These are phyloP conservation scores for Acropora tenuis DNA, from an alignment of 64 coral and sea anemone genomes.

Conservation along the genomic window DNA sequence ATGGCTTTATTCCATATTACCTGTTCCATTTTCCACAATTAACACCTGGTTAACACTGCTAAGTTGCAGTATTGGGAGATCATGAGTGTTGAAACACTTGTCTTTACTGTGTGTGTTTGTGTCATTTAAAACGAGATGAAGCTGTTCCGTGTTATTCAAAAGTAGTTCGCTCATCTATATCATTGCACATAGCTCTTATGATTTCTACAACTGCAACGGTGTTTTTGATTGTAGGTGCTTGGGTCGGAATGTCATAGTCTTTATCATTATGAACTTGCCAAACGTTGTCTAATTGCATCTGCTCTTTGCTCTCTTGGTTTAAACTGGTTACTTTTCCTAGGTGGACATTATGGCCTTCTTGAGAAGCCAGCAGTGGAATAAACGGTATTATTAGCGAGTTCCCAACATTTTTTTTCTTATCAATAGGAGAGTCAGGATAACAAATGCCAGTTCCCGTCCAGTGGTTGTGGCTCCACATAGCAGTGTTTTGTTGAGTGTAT, in stretches of 20 bases:
- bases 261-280: not conserved
- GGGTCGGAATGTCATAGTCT: not conserved
- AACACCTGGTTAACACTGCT: not conserved
- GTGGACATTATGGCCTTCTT: not conserved
- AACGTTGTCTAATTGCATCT: slow-evolving; percentile 7
- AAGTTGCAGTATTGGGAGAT: slow-evolving; percentile 17
- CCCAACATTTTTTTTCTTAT: not conserved
- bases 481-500: slow-evolving; percentile 4
- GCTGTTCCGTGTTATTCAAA: not conserved
- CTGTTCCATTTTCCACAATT: not conserved
- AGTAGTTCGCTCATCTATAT: not conserved
- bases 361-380: not conserved
- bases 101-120: slow-evolving; percentile 18
- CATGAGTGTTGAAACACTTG: not conserved
- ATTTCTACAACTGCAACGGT: not conserved
- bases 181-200: not conserved
- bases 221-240: not conserved
- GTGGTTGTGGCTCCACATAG: not conserved
- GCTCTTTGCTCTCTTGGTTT: not conserved
- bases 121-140: slow-evolving; percentile 3
- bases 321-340: not conserved
- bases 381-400: slow-evolving; percentile 19
- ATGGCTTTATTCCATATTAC: not conserved
- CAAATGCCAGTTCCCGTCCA: not conserved
- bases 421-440: not conserved